phyloP scores from a whole-genome alignment of 2,797 vertebrate species.

The Micrastur ruficollis region DNA sequence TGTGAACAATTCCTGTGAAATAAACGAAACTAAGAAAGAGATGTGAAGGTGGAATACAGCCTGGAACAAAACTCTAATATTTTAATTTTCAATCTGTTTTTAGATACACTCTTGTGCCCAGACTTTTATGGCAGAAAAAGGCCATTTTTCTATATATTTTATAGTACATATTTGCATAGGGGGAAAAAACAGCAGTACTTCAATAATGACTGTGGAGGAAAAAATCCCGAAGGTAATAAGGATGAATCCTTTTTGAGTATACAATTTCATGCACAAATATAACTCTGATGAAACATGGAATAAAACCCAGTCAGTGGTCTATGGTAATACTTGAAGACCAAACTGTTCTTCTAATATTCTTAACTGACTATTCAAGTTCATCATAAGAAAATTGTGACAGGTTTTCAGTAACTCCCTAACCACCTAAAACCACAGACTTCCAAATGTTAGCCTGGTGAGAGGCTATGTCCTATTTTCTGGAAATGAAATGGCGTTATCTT shows the following conservation, averaged over 20 bases:
- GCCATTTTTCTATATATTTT: not conserved
- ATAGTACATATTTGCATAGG: not conserved
- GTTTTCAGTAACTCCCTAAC: not conserved
- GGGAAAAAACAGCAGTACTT: not conserved
- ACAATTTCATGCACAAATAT: not conserved
- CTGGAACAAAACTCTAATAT: not conserved
- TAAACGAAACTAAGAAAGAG: not conserved
- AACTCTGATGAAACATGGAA: not conserved
- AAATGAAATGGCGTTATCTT: not conserved
- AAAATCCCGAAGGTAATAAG: not conserved
- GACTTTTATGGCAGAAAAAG: not conserved
- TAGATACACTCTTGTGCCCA: not conserved
- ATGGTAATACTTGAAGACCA: not conserved
- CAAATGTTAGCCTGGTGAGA: not conserved
- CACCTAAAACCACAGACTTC: not conserved
- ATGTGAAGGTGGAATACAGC: not conserved
- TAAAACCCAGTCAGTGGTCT: not conserved
- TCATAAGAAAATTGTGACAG: not conserved
- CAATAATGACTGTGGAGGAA: not conserved
- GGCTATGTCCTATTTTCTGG: not conserved
- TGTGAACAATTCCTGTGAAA: not conserved
- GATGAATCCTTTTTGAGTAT: not conserved
- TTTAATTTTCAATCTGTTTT: not conserved
- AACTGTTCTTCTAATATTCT: not conserved
- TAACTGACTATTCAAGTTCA: not conserved